Conservation (phyloP, 1,140 invertebrate genomes). For the Linepithema humile region DNA sequence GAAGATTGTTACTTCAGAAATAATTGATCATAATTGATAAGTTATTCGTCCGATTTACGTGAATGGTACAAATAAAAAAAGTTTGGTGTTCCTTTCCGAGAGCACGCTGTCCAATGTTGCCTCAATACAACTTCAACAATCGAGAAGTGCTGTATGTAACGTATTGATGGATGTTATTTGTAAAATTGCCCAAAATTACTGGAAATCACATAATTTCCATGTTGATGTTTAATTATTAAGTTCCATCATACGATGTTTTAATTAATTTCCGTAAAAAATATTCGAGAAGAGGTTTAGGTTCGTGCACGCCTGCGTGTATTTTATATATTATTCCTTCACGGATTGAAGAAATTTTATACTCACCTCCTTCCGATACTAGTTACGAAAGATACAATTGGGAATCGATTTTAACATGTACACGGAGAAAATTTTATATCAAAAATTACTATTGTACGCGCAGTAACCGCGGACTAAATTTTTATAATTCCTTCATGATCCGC, state of each 20-base stretch:
- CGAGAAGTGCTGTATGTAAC: not conserved
- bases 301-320: not conserved
- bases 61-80: not conserved
- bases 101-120: not conserved
- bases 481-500: too few relatives aligned
- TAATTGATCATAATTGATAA: not conserved
- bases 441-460: too few relatives aligned
- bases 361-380: conserved; percentile 5
- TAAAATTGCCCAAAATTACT: not conserved
- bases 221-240: not conserved
- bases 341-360: conserved; percentile 30
- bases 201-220: conserved; percentile 1
- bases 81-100: not conserved
- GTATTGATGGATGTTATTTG: not conserved
- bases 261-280: conserved; percentile 15
- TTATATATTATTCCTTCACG: not conserved
- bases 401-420: conserved; percentile 36
- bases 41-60: not conserved
- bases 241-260: not conserved
- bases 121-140: not conserved
- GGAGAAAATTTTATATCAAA: too few relatives aligned
- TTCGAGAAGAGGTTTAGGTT: not conserved
- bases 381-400: not conserved
- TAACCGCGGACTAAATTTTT: too few relatives aligned
- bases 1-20: conserved; percentile 8